Base-by-base conservation (phyloP, 2,888 invertebrate species). In the Diaphora mendica region DNA sequence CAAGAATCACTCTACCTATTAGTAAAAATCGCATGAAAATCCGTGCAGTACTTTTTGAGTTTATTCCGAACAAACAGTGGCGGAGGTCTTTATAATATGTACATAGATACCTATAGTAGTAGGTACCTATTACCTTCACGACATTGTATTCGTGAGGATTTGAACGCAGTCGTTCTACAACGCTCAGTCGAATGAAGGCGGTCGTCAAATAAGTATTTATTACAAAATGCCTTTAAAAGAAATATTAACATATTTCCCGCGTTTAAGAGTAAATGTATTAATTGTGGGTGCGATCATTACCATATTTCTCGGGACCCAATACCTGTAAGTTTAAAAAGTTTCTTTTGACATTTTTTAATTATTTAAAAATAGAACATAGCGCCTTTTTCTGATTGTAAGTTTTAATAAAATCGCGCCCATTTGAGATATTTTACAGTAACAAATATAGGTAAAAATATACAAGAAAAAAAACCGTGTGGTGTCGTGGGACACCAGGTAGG, bases 291-390 rank as follows among this genome's bases (percentile, higher is more conserved):
- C 68, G 15, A 64, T 79, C 26, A 11, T 75, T 9, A 67, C 78
- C 8, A 30, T 78, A 39, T 39, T 78, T 68, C 68, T 75, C n/a
- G 82, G 75, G 42, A 71, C 62, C 64, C 75, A 80, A 30, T 7
- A 67, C 2, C 59, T 69, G 85, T 83, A 62, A 83, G 83, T 82
- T 39, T n/a, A 55, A 55, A 55, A 55, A 51, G 20, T 20, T 9
- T n/a, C 35, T 64, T 68, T 51, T 44, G 9, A 71, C 26, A 2
- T 68, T 30, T 23, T 68, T 48, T 26, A 30, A 26, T 26, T 2
- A 30, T 62, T 62, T 55, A 55, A n/a, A 55, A 55, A 55, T n/a
- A 55, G 51, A 55, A 55, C n/a, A 9, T 8, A 2, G 51, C 9
- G n/a, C 8, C n/a, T 55, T 55, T 51, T 55, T n/a, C 11, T 9